phyloP scores from a whole-genome alignment of 2,113 vertebrate species.

The Toxotes chatareus region DNA sequence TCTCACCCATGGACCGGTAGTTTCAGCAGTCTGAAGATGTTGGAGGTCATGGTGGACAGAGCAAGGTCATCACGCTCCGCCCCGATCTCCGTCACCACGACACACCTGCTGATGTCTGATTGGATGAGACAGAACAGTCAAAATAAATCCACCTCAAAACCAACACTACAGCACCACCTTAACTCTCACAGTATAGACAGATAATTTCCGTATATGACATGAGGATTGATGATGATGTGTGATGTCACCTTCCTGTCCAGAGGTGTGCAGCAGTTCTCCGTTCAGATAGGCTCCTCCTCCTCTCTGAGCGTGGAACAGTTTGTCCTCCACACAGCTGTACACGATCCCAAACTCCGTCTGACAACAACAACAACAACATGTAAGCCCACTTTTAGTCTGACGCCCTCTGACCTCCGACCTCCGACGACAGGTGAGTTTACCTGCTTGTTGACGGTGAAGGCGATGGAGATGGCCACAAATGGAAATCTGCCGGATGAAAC shows the following conservation, averaged over 20 bases:
- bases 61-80: slow-evolving; percentile 87
- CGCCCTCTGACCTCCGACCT: background rate
- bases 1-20: slow-evolving; percentile 90
- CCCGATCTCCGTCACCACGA: slow-evolving; percentile 91
- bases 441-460: slow-evolving; percentile 91
- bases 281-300: slow-evolving; percentile 91
- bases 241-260: slow-evolving; percentile 85
- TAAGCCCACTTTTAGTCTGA: background rate
- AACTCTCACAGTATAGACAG: no score
- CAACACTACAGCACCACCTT: no score
- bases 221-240: background rate
- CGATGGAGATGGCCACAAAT: slow-evolving; percentile 93
- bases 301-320: slow-evolving; percentile 89
- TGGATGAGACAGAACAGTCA: background rate
- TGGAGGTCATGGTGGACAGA: slow-evolving; percentile 87
- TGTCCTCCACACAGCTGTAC: slow-evolving; percentile 91
- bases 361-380: background rate
- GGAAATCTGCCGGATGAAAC: slow-evolving; percentile 81
- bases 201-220: no score
- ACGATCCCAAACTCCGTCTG: slow-evolving; percentile 93
- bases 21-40: slow-evolving; percentile 89
- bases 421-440: slow-evolving; percentile 68
- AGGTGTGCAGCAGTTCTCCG: slow-evolving; percentile 85
- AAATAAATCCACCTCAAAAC: background rate
- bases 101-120: slow-evolving; percentile 89